Base-by-base conservation (phyloP, 2,888 invertebrate genomes). In the Drosophila borealis region DNA sequence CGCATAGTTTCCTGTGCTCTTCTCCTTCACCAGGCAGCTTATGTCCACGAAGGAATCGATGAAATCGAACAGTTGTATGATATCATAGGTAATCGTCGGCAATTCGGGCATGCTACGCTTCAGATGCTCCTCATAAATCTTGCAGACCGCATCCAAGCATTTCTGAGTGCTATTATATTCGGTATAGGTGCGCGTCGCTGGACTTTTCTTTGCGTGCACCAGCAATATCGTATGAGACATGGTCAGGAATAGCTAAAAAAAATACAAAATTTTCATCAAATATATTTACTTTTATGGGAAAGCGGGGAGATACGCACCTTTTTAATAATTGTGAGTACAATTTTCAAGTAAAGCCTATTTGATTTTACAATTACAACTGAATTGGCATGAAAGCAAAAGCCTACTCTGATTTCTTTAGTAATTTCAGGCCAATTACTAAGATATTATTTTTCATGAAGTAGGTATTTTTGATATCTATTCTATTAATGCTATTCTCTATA, bases 121-220 rank as follows among this genome's bases (percentile, higher is more conserved):
- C 80, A 99, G 93, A 93, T 99, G 99, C 89, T 99, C 99, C 90
- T 99, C 99, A 91, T 98, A 99, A 74, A 99, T 99, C 93, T 98
- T 98, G 92, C 99, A 99, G n/a, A 99, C 98, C 34, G 98, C 98
- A 93, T 99, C 98, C 96, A 99, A 96, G 90, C 98, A 98, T 88
- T 98, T 98, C 87, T 98, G 98, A 4, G 99, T 96, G 62, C 97
- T 97, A 90, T 99, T 98, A 90, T 98, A 99, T 92, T 99, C 99
- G 0, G 97, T 97, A 93, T 99, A 99, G 0, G 99, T 99, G 78
- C 99, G 94, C 0, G 98, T 98, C 92, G 98, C 98, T 13, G 98
- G 98, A 90, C 97, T 96, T 2, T 94, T 94, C 2, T 97, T 97
- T 1, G 99, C 98, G 92, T 99, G 99, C 2, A 99, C 96, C 70